Conservation (phyloP, 1,140 invertebrate genomes). For the Trichomalopsis sarcophagae region DNA sequence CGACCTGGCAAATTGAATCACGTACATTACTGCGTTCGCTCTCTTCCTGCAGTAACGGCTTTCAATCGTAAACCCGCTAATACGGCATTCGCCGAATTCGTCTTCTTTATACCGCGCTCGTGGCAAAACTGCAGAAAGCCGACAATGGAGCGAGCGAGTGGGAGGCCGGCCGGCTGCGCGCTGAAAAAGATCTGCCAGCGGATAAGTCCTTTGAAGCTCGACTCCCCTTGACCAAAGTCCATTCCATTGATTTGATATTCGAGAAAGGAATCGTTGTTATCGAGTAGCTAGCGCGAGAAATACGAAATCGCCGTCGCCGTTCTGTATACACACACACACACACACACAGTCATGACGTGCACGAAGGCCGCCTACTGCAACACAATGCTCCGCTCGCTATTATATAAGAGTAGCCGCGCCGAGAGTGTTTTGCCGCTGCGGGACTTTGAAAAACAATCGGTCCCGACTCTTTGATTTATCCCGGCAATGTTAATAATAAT, state of each 20-base stretch:
- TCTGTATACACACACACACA: background rate
- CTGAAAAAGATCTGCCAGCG: slow-evolving; percentile 41
- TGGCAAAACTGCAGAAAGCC: background rate
- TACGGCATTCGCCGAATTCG: slow-evolving; percentile 25
- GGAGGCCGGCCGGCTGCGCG: too few species aligned
- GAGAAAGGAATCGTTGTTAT: slow-evolving; percentile 44
- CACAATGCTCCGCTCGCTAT: background rate
- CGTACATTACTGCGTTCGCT: background rate
- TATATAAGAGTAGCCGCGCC: too few species aligned
- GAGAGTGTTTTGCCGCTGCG: too few species aligned
- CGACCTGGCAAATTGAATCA: slow-evolving; percentile 43
- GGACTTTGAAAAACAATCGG: background rate
- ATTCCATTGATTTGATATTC: slow-evolving; percentile 48
- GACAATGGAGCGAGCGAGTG: slow-evolving; percentile 20
- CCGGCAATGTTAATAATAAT: background rate
- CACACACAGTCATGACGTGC: too few species aligned
- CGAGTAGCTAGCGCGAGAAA: background rate
- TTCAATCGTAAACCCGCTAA: slow-evolving; percentile 19
- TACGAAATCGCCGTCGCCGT: background rate
- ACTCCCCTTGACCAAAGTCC: slow-evolving; percentile 30
- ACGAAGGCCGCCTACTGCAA: background rate
- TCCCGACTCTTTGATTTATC: background rate
- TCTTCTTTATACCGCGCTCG: slow-evolving; percentile 1
- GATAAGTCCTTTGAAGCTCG: slow-evolving; percentile 42
- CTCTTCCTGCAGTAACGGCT: too few species aligned